Evolutionary conservation across 2,113 vertebrate genomes (phyloP).

Genomic region (Jacana jacana): DNA sequence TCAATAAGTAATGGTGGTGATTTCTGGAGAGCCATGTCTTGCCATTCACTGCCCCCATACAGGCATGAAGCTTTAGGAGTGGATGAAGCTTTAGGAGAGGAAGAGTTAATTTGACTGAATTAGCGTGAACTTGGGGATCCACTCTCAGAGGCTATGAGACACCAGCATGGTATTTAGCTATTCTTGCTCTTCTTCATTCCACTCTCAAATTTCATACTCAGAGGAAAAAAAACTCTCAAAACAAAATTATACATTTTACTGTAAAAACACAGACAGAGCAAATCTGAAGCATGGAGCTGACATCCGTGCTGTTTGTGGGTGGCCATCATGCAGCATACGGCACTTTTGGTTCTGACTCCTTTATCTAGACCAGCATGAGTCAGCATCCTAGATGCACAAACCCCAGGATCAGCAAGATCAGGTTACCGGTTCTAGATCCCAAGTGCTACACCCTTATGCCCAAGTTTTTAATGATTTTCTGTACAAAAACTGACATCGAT

Average conservation of each 20-base stretch:
- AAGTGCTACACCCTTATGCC: not conserved
- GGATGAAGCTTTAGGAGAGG: not conserved
- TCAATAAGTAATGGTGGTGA: not conserved
- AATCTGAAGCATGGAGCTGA: not conserved
- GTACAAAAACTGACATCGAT: not conserved
- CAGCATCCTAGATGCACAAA: not conserved
- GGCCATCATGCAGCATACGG: not conserved
- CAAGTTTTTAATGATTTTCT: not conserved
- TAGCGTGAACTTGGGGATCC: not conserved
- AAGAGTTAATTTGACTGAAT: not conserved
- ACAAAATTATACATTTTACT: not conserved
- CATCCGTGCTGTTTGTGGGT: not conserved
- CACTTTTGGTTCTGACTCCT: not conserved
- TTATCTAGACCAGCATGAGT: not conserved
- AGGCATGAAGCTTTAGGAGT: not conserved
- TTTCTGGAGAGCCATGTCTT: not conserved
- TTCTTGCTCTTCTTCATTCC: constrained; percentile 29
- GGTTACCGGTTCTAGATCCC: not conserved
- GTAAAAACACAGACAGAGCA: not conserved
- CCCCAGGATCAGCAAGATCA: not conserved
- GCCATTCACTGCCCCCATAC: not conserved
- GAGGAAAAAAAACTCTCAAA: not conserved
- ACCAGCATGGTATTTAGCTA: not conserved
- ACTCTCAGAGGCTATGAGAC: not conserved
- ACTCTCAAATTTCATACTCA: not conserved